Evolutionary conservation across 2,113 vertebrate genomes (phyloP).

Genomic region (Etheostoma spectabile): DNA sequence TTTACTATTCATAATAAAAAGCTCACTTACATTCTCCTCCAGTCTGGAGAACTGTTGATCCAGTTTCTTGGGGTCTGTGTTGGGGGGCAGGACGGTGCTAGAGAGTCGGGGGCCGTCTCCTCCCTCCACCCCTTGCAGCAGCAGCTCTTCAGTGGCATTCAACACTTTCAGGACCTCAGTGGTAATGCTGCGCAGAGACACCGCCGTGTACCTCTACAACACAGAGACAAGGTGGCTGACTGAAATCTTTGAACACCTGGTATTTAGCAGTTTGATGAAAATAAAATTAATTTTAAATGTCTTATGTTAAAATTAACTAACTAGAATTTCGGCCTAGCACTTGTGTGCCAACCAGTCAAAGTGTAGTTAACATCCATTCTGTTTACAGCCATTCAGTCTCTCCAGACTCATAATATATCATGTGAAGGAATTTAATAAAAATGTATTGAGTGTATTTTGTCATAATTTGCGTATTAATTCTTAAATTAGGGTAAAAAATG

Average conservation of each 20-base stretch:
- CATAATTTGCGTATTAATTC: no score
- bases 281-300: not conserved
- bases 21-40: constrained; percentile 91
- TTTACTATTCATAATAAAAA: not conserved
- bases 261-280: not conserved
- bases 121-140: constrained; percentile 84
- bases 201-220: constrained; percentile 92
- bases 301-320: not conserved
- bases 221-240: not conserved
- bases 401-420: no score
- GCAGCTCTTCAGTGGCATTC: constrained; percentile 94
- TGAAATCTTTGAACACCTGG: not conserved
- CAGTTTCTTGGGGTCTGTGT: constrained; percentile 85
- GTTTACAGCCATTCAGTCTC: no score
- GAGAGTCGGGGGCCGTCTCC: constrained; percentile 55
- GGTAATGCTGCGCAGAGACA: constrained; percentile 95
- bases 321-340: no score
- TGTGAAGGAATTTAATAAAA: no score
- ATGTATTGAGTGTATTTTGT: no score
- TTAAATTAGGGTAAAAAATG: no score
- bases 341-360: no score
- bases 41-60: constrained; percentile 93
- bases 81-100: constrained; percentile 77
- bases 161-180: constrained; percentile 96
- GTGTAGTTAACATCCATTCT: no score